Evolutionary conservation across 2,113 vertebrate species (phyloP).

Genomic region (human (Homo sapiens)): DNA sequence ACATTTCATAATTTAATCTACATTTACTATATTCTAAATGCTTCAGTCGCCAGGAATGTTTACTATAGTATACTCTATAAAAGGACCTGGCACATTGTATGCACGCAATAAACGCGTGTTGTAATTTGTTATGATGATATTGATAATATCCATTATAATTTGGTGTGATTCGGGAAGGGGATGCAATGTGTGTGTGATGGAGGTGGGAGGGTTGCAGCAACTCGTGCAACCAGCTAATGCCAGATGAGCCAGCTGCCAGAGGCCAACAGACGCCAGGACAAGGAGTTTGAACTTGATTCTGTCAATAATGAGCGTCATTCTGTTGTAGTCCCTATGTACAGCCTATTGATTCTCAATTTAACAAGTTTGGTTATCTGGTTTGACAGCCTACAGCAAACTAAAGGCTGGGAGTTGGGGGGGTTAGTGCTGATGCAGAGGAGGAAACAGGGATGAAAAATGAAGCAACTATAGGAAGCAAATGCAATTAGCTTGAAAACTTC

Average conservation of each 20-base stretch:
- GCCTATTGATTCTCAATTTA: not conserved
- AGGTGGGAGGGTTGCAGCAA: rapidly evolving
- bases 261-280: rapidly evolving
- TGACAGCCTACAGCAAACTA: not conserved
- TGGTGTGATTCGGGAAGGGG: not conserved
- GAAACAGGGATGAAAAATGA: not conserved
- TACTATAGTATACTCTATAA: not conserved
- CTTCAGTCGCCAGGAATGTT: not conserved
- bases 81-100: not conserved
- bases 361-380: not conserved
- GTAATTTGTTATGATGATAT: not conserved
- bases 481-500: not conserved
- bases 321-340: not conserved
- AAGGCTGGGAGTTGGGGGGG: not conserved
- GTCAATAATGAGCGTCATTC: not conserved
- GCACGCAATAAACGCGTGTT: rapidly evolving
- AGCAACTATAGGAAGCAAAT: not conserved
- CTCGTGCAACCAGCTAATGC: not conserved
- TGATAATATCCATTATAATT: too few species aligned
- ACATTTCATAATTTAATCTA: not conserved
- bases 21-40: not conserved
- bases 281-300: not conserved
- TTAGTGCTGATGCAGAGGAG: not conserved
- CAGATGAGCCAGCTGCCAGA: not conserved
- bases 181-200: not conserved